phyloP scores from a whole-genome alignment of 2,888 invertebrate genomes.

The Ctenicera cuprea region DNA sequence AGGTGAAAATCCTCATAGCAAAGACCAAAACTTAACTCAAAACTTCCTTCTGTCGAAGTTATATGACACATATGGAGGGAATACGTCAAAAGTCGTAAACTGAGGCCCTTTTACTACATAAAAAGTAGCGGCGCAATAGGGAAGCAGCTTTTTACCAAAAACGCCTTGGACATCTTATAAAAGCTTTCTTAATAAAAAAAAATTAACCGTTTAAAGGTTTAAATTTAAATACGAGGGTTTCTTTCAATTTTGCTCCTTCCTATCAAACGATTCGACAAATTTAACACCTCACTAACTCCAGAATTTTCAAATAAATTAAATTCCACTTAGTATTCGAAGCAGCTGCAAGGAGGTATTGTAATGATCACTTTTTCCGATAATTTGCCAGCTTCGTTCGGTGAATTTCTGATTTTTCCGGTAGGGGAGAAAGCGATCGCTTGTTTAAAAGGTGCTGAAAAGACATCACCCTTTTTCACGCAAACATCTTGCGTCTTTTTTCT shows the following conservation, averaged over 20 bases:
- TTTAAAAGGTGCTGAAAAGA: conserved; percentile 48
- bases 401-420: conserved; percentile 57
- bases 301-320: conserved; percentile 52
- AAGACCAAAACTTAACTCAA: conserved; percentile 20
- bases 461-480: conserved; percentile 37
- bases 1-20: not conserved
- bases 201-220: not conserved
- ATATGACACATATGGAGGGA: conserved; percentile 55
- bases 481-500: conserved; percentile 11
- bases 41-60: conserved; percentile 51
- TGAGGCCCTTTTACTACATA: conserved; percentile 52
- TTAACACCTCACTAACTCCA: conserved; percentile 47
- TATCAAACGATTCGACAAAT: conserved; percentile 43
- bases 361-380: conserved; percentile 59
- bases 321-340: conserved; percentile 52
- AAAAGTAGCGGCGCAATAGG: conserved; percentile 48
- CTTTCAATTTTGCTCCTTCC: conserved; percentile 36
- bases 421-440: conserved; percentile 50
- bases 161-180: conserved; percentile 32
- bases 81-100: conserved; percentile 59
- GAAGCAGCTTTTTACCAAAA: conserved; percentile 47
- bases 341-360: conserved; percentile 49
- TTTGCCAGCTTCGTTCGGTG: conserved; percentile 55
- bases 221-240: not conserved
- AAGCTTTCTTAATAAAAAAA: conserved; percentile 9